Base-by-base conservation (phyloP, 2,797 vertebrate genomes). In the Chlorospingus semifuscus region DNA sequence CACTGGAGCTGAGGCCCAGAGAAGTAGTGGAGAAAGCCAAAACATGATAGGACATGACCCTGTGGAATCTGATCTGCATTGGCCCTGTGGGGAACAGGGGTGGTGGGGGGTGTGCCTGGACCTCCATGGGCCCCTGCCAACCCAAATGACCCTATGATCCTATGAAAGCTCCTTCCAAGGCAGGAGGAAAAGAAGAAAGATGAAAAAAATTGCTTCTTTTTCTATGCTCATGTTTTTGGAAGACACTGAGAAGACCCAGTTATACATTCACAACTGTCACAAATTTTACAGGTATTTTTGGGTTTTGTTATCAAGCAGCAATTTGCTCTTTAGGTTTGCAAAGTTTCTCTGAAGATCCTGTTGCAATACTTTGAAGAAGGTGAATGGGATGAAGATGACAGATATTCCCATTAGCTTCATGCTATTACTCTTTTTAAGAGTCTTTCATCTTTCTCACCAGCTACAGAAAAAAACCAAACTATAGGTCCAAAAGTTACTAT, bases 221-320 rank as follows among this genome's bases (percentile, higher is more conserved):
- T 55, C 39, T 57, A 13, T 9, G 27, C 7, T 76, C 3, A 0
- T 15, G 64, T 68, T 81, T 81, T 61, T 79, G 64, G 32, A 82
- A 78, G 70, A 78, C 41, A 44, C 23, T 36, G 68, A 23, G 47
- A 81, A 83, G 27, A 65, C 32, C 4, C 27, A 66, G 30, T 59
- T 70, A 59, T 1, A 50, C 6, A 42, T 20, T 77, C 32, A 59
- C 0, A 0, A 34, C 11, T 71, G 11, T 22, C 66, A 80, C 12
- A 77, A 36, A 39, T 55, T 23, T 29, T n/a, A 49, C 2, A 27
- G 49, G 34, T 61, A 20, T 21, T 50, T 42, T 44, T 21, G 6
- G 10, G 6, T 65, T 44, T 80, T 82, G 30, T 34, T 74, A 66
- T 1, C 0, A 0, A 77, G 34, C 21, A 53, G 34, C 19, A 83